Percentiles rank a stretch among this genome's conserved stretches.
These are phyloP conservation scores for Corvus cornix DNA, from an alignment of 2,113 vertebrate genomes.

Conservation along the genomic window DNA sequence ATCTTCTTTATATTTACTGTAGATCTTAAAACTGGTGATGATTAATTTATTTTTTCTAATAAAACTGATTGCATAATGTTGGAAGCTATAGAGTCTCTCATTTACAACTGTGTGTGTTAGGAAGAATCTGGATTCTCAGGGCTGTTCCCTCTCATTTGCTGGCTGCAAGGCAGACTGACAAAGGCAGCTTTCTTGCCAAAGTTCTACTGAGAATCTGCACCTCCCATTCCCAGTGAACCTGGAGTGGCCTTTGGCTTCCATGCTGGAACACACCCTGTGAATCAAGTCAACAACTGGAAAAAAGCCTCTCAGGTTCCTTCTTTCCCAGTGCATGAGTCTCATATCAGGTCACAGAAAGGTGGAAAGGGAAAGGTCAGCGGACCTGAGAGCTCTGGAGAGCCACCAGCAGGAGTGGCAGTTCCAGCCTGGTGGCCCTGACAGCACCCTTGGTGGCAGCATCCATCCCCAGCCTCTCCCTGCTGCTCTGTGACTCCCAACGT, in stretches of 20 bases:
- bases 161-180: neutral
- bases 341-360: neutral
- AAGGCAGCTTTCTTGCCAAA: neutral
- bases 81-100: neutral
- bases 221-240: constrained; percentile 32
- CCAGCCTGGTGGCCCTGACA: neutral
- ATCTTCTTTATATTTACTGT: neutral
- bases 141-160: neutral
- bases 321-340: neutral
- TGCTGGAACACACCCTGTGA: neutral
- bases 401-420: neutral
- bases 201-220: neutral
- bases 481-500: rapidly evolving
- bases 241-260: neutral
- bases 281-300: neutral
- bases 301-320: neutral
- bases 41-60: neutral
- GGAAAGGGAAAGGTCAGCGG: neutral
- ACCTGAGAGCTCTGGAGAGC: neutral
- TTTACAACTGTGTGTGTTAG: neutral
- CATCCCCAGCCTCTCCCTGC: rapidly evolving
- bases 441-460: neutral
- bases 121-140: neutral
- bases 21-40: neutral
- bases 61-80: neutral